Evolutionary conservation across 2,888 invertebrate genomes (phyloP), one percentile per base, ranked within the genome.

Genomic region (Cephalotes varians): DNA sequence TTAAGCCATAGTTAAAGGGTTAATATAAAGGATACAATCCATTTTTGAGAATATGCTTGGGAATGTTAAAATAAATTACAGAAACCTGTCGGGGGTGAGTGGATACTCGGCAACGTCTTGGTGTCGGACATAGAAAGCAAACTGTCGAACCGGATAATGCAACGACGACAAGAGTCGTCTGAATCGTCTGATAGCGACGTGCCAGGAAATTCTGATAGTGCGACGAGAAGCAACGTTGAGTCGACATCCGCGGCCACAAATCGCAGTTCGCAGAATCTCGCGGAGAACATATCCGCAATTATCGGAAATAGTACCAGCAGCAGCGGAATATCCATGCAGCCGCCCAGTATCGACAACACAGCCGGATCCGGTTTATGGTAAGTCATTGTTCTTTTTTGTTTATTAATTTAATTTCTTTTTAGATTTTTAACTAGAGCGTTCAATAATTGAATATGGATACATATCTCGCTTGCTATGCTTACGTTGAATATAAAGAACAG

Each of bases 1-100:
- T n/a, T n/a, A n/a, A n/a, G n/a, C n/a, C n/a, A n/a, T n/a, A n/a
- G n/a, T n/a, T n/a, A n/a, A n/a, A n/a, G n/a, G n/a, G 12, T 28
- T 67, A 44, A 44, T 44, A 21, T 15, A 31, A 28, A 28, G 6
- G 4, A 44, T 15, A 73, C 44, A 21, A 31, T 58, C 1, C 0
- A 37, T 25, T 21, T 51, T 1, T 34, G 31, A 69, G 21, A 12
- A 10, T 47, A 18, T 1, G 21, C 18, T 40, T 31, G 7, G 0
- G 1, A 25, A 47, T 47, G 6, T 4, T 37, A 12, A 56, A 69
- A 69, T 64, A 15, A 67, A 51, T 93, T 94, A 69, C 94, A 97
- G 96, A 96, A 96, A 95, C 96, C 96, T 7, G 91, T 95, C 5
- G 96, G 96, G 1, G 96, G 96, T 1, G 95, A 96, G 67, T 96